Base-by-base conservation (phyloP, 2,888 invertebrate species). In the Adelphocoris suturalis region DNA sequence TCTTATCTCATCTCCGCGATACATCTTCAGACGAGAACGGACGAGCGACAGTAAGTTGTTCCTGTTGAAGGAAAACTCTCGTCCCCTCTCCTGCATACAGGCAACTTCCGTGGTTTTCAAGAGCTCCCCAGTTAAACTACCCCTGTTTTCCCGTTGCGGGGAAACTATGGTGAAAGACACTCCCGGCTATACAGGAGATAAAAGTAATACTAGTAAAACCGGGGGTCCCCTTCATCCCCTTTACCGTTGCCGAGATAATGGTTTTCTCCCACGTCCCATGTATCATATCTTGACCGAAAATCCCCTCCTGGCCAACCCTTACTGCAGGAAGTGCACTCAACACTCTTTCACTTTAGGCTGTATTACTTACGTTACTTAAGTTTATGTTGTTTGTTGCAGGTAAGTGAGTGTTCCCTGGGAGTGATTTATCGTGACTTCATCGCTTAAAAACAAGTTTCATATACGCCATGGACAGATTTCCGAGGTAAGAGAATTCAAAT, bases 351-450 rank as follows among this genome's bases (percentile, higher is more conserved):
- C 68, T 68, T 68, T 68, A 23, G 28, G 78, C 78, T 68, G 68
- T 23, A 68, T 68, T 68, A 68, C 68, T 85, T 12, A 80, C 14
- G 48, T 85, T 28, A 86, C 76, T 86, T 28, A 55, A 75, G 68
- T 86, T 68, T 86, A 86, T 86, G 86, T 86, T 86, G 86, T 86
- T 86, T 86, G 86, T 86, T 86, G 28, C 86, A 86, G 86, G 86
- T 86, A 75, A 86, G 86, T 86, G 23, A 47, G 75, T 75, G 46
- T 46, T 27, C 19, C 23, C 3, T 9, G n/a, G 4, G 52, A 19
- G 28, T 27, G 85, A 85, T 85, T 85, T 82, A 82, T 82, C 27
- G 4, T 16, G 46, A 47, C 52, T 47, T 27, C 46, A 78, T 23
- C 61, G 7, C 37, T 37, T 37, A 7, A 37, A 37, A 37, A 37